Conservation (phyloP, 1,140 invertebrate species). For the Mizuhopecten yessoensis region DNA sequence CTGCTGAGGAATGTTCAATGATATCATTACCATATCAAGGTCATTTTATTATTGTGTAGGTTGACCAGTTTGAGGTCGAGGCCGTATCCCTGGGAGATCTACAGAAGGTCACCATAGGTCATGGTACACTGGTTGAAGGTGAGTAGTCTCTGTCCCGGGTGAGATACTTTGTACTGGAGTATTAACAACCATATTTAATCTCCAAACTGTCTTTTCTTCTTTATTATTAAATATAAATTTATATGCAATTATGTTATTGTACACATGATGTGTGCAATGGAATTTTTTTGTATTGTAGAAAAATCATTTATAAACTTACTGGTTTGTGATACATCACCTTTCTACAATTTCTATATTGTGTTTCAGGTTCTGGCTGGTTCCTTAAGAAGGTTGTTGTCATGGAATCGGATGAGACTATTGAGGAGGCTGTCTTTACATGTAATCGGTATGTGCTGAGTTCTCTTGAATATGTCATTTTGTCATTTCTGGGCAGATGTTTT, state of each 20-base stretch:
- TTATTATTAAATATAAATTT: too few relatives aligned
- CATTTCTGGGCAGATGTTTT: too few relatives aligned
- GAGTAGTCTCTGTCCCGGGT: not conserved
- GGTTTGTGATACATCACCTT: too few relatives aligned
- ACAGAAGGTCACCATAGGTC: constrained; percentile 76
- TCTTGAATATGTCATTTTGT: not conserved
- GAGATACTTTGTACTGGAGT: too few relatives aligned
- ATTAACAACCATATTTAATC: too few relatives aligned
- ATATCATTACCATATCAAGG: not conserved
- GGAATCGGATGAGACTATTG: constrained; percentile 61
- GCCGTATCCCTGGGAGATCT: constrained; percentile 74
- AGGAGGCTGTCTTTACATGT: constrained; percentile 71
- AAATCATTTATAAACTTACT: too few relatives aligned
- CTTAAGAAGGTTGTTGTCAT: constrained; percentile 74
- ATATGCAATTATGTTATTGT: too few relatives aligned
- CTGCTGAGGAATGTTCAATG: too few relatives aligned
- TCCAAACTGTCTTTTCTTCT: too few relatives aligned
- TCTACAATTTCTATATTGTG: not conserved
- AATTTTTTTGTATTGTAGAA: too few relatives aligned
- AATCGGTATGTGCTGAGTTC: constrained; percentile 66
- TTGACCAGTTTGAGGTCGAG: constrained; percentile 73
- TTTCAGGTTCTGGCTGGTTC: constrained; percentile 74
- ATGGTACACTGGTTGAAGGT: constrained; percentile 66
- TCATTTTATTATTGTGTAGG: constrained; percentile 56
- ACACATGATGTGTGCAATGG: too few relatives aligned